Evolutionary conservation across 1,140 invertebrate genomes (phyloP), one percentile per base, ranked within the genome.

Genomic region (Adelges cooleyi): DNA sequence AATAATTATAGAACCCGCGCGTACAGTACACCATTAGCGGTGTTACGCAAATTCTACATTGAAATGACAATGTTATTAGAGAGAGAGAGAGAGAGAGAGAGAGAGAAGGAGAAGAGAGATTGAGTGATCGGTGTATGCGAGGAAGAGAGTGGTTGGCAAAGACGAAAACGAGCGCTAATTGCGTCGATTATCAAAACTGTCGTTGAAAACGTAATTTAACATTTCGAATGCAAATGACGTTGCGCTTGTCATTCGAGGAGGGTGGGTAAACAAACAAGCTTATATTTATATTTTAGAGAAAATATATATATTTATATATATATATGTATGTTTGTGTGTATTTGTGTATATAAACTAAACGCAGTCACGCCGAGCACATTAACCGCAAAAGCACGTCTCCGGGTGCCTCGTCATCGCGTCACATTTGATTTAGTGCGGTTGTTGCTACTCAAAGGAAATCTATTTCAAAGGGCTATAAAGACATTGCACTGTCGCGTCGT

Each of bases 161-260:
- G n/a, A n/a, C n/a, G n/a, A n/a, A n/a, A n/a, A n/a, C n/a, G n/a
- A n/a, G n/a, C 29, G 11, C 54, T 59, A 59, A 59, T 59, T 59
- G 54, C 54, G 54, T 46, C 54, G 54, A 59, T 59, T 59, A 59
- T 42, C 54, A 10, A 59, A 59, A 59, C 54, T 29, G 54, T 20
- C 54, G 54, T 18, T 10, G 54, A 44, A 33, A 44, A 59, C 54
- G 38, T 44, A 59, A 59, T 59, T 59, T 27, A 25, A 59, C 54
- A 59, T 59, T 59, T 59, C 54, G 54, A 59, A 59, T 59, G 54
- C 54, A 59, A 59, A 59, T 59, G 42, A 59, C 54, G 54, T 59
- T 59, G 11, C 29, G n/a, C 11, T 33, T 11, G 53, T 56, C 38
- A 17, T 17, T 10, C 22, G 40, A 2, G 6, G 20, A 33, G 38